Conservation (phyloP, 2,888 invertebrate genomes). For the Catotricha subobsoleta region DNA sequence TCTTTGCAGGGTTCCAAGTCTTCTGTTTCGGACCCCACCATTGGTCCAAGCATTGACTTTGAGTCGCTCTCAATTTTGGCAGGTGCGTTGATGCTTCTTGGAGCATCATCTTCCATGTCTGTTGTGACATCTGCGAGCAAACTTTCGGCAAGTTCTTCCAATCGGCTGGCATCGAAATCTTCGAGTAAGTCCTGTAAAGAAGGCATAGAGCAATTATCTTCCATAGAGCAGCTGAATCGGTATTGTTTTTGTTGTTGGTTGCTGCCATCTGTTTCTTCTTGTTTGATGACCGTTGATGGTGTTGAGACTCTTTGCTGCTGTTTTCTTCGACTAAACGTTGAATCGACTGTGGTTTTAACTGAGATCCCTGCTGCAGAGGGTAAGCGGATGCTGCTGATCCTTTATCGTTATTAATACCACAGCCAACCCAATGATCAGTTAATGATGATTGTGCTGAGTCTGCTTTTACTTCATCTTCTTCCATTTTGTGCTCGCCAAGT, state of each 20-base stretch:
- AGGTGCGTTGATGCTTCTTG: slow-evolving; percentile 46
- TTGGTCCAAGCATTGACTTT: slow-evolving; percentile 38
- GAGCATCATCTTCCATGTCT: slow-evolving; percentile 40
- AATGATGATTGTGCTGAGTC: too few relatives aligned
- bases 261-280: slow-evolving; percentile 11
- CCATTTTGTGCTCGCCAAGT: slow-evolving; percentile 36
- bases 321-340: slow-evolving; percentile 24
- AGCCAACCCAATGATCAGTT: slow-evolving; percentile 42
- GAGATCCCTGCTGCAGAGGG: slow-evolving; percentile 86
- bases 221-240: slow-evolving; percentile 36
- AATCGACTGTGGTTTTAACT: slow-evolving; percentile 7
- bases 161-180: slow-evolving; percentile 56
- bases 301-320: slow-evolving; percentile 25
- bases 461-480: too few relatives aligned
- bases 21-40: slow-evolving; percentile 81
- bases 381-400: slow-evolving; percentile 66
- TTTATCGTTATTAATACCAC: slow-evolving; percentile 37
- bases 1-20: slow-evolving; percentile 62
- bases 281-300: slow-evolving; percentile 30
- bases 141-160: slow-evolving; percentile 69
- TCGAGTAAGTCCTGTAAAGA: slow-evolving; percentile 71
- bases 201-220: slow-evolving; percentile 59
- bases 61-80: slow-evolving; percentile 31
- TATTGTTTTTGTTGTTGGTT: slow-evolving; percentile 11
- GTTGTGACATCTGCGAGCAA: slow-evolving; percentile 59